Evolutionary conservation across 2,888 invertebrate genomes (phyloP).

Genomic region (Anthophora plumipes): DNA sequence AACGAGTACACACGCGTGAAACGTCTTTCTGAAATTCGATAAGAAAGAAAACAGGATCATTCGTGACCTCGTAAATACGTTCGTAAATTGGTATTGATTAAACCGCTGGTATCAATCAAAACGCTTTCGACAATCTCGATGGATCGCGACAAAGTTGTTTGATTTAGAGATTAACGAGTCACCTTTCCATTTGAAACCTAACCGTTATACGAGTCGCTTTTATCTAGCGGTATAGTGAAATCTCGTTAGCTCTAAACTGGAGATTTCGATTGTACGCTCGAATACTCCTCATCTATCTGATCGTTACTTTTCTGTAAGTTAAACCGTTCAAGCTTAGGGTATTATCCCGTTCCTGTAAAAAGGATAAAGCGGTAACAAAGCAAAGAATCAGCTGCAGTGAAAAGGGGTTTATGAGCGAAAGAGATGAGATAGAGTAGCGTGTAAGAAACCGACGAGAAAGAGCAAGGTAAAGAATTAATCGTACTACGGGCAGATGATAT

Average conservation of each 20-base stretch:
- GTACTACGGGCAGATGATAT: conserved; percentile 31
- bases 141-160: not conserved
- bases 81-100: conserved; percentile 16
- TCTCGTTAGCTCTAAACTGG: not conserved
- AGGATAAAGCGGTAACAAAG: not conserved
- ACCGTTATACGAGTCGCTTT: not conserved
- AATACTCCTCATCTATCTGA: no score
- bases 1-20: conserved; percentile 10
- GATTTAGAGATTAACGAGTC: not conserved
- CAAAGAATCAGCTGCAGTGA: not conserved
- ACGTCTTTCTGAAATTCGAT: conserved; percentile 5
- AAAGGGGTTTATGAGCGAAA: conserved; percentile 19
- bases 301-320: not conserved
- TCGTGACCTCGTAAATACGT: not conserved
- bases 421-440: conserved; percentile 33
- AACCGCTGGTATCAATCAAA: conserved; percentile 3
- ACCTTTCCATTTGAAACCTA: not conserved
- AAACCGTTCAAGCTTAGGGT: not conserved
- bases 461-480: conserved; percentile 36
- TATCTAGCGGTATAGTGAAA: not conserved
- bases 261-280: conserved; percentile 11
- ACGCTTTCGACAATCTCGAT: not conserved
- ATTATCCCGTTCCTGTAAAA: not conserved
- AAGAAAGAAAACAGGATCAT: conserved; percentile 4
- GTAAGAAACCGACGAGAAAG: conserved; percentile 18